Evolutionary conservation across 2,888 invertebrate genomes (phyloP), one percentile per base, ranked within the genome.

Genomic region (Agriopis aurantiaria): DNA sequence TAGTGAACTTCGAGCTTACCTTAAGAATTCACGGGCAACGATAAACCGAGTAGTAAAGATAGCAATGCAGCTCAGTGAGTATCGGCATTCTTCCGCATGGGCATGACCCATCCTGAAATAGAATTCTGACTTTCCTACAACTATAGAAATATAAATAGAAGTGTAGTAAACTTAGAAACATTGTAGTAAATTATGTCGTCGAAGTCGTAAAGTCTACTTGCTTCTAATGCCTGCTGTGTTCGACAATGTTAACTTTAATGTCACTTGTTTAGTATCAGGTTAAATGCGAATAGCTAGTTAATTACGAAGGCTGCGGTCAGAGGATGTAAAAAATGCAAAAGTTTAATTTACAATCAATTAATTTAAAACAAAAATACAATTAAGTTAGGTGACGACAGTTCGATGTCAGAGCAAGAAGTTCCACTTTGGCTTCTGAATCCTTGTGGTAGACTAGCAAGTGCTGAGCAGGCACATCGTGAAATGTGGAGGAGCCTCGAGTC

Each of bases 41-140:
- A 70, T 73, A 65, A 69, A 66, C 55, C 56, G 58, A 43, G 48
- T 67, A 67, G 66, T 76, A 70, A 73, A 72, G 51, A 72, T 72
- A 70, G 33, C 64, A 65, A 70, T 72, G 57, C 59, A 65, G 65
- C 59, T 61, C 55, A 64, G 60, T 66, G 49, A 66, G 59, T 55
- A 66, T 57, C 59, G 51, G 57, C 64, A 68, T 71, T 69, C 74
- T 51, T 61, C 56, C 55, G 49, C 12, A 49, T 23, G 14, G 43
- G 49, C 12, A 49, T 23, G 14, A 49, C 5, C 57, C 10, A 9
- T 55, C 64, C 48, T 56, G 56, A 61, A 71, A 69, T 71, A 69
- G 62, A 49, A 60, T 56, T 45, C 45, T 14, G 10, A 40, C 45
- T 53, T 53, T 46, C 17, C 45, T 53, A 49, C 17, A n/a, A 41